Conservation (phyloP, 2,113 vertebrate genomes). For the Canis aureus region DNA sequence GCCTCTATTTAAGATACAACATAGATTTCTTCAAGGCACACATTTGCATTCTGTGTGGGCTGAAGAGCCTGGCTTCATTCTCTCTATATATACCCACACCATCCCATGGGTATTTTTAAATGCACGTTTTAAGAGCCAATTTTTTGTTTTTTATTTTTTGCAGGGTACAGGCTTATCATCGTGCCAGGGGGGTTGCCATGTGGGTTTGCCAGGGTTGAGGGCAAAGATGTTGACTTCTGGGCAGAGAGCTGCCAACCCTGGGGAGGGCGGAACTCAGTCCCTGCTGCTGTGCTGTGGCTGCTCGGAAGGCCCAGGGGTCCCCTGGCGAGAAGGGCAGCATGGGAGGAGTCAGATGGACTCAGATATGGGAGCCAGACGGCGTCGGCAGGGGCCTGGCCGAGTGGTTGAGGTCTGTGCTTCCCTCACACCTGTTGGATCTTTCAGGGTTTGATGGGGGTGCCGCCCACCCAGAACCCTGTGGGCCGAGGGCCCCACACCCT, state of each 20-base stretch:
- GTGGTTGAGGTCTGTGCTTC: not conserved
- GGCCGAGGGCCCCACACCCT: accelerated
- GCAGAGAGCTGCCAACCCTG: not conserved
- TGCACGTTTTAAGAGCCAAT: conserved; percentile 19
- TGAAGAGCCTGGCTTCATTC: conserved; percentile 63
- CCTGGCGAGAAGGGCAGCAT: not conserved
- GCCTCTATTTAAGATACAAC: conserved; percentile 63
- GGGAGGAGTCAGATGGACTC: too few species aligned
- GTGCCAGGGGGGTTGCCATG: not conserved
- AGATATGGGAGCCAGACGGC: accelerated
- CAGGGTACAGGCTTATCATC: not conserved
- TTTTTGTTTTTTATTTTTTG: not conserved
- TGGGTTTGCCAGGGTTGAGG: not conserved
- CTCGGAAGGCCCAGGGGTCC: not conserved
- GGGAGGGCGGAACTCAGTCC: not conserved
- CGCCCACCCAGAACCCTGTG: accelerated
- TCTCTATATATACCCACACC: conserved; percentile 63
- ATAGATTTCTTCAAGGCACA: conserved; percentile 55
- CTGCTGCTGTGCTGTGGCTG: not conserved
- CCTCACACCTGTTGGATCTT: too few species aligned
- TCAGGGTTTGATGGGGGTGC: not conserved
- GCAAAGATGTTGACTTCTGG: accelerated
- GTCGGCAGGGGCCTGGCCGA: accelerated
- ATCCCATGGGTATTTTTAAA: conserved; percentile 79
- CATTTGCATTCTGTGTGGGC: conserved; percentile 82